Base-by-base conservation (phyloP, 2,797 vertebrate genomes). In the Phoeniculus purpureus region DNA sequence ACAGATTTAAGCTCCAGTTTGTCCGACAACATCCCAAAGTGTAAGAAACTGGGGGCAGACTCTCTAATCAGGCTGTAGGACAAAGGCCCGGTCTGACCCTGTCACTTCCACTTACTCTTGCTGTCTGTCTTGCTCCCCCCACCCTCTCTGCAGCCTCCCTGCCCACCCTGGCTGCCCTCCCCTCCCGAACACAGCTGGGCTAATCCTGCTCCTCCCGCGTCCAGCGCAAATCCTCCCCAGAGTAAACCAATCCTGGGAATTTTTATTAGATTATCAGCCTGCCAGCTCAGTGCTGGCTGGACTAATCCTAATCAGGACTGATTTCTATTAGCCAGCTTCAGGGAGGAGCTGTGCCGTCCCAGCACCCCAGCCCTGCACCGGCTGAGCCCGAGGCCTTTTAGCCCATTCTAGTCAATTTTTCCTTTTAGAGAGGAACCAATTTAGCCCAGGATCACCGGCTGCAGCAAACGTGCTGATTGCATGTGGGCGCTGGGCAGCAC, bases 21-120 rank as follows among this genome's bases (percentile, higher is more conserved):
- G 98, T 98, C 98, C 95, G 94, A 98, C 98, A 98, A 98, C 98
- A 98, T 98, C 98, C 98, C 98, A 98, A 99, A 99, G 98, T 99
- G 98, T 98, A 98, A 98, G 96, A 98, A 99, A 98, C 98, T 98
- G 98, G 97, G 98, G 98, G 98, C 98, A 98, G 98, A 98, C 98
- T 98, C 98, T 98, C 98, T 99, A 98, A 99, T 98, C 98, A 98
- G 98, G 98, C 98, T 98, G 97, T 97, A 97, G 98, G 98, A 99
- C 98, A 99, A 99, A 99, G 98, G 98, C 98, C 98, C 93, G 97
- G 98, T 97, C 98, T 99, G 98, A 99, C 98, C 99, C 98, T 99
- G 99, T 99, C 99, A 99, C 98, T 98, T 98, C 95, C 97, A 98
- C 97, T 99, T 99, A 99, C 97, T 98, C 98, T 97, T 98, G 97